A percentile compares a stretch with the other conserved stretches of the same genome.
These are phyloP conservation scores for Tupiocoris notatus DNA, from an alignment of 2,888 invertebrate species.

Conservation along the genomic window DNA sequence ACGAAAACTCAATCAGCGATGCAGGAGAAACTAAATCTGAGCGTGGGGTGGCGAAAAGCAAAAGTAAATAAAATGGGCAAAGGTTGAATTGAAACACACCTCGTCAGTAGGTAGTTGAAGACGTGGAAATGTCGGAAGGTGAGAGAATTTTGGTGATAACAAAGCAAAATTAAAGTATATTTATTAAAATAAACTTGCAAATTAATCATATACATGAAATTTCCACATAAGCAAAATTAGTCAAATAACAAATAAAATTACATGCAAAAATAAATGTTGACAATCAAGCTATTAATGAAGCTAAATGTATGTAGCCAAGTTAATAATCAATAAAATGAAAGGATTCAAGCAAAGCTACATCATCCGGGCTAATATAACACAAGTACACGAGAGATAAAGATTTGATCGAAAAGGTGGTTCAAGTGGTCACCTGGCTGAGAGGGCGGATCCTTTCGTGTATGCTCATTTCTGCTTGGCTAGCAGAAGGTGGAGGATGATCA, in stretches of 20 bases:
- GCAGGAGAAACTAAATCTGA: background rate
- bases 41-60: background rate
- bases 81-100: background rate
- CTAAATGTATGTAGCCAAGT: background rate
- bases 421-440: slow-evolving; percentile 73
- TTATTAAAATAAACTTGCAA: background rate
- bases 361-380: slow-evolving; percentile 23
- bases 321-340: background rate
- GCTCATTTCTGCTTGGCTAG: slow-evolving; percentile 81
- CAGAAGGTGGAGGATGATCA: slow-evolving; percentile 90
- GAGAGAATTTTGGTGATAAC: background rate
- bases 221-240: background rate
- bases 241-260: background rate
- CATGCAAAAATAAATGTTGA: background rate
- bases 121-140: background rate
- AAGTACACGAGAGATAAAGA: background rate
- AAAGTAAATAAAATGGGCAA: background rate
- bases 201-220: background rate
- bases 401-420: slow-evolving; percentile 7
- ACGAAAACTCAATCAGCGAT: no score
- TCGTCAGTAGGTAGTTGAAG: background rate
- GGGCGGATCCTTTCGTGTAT: slow-evolving; percentile 89
- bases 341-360: slow-evolving; percentile 22
- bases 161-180: background rate
- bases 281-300: background rate